Base-by-base conservation (phyloP, 2,888 invertebrate genomes). In the Apamea epomidion region DNA sequence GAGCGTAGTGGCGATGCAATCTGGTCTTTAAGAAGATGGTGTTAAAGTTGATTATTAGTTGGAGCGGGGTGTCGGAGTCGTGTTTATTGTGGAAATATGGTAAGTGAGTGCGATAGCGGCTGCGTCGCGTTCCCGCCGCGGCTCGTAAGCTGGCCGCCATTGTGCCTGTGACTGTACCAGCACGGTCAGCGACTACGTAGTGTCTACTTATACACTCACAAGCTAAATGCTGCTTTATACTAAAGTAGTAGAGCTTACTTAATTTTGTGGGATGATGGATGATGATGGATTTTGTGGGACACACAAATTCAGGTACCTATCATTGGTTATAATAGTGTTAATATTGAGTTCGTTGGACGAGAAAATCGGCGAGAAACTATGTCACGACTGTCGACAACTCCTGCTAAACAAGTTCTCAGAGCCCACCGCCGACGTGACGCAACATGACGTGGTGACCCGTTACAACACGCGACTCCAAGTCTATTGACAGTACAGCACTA, bases 61-160 rank as follows among this genome's bases (percentile, higher is more conserved):
- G 67, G 37, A 45, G 62, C 6, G 65, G 42, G 29, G 82, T 65
- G 64, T 68, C 37, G 60, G 72, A 81, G 54, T 82, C 87, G 81
- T 88, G 86, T 89, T 88, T 86, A 89, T 81, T 76, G 80, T 86
- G 67, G 67, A 89, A 89, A 88, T 88, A 88, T 88, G 88, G 74
- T 83, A 85, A 88, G 89, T 81, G 85, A 76, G 78, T 84, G 82
- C 78, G 87, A 87, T 88, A 87, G 85, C 79, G 85, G 70, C 80
- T 67, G 82, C 74, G 79, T 78, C 72, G 85, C 85, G 89, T 85
- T 51, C 58, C 60, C 37, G 60, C 78, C 60, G 81, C 74, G 79
- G 87, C 78, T 85, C 89, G 89, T 87, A 84, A 87, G 85, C 80
- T 85, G 89, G 70, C 88, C 83, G 74, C 82, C 80, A 76, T 74